Conservation (phyloP, 2,797 vertebrate species). For the Somateria mollissima region DNA sequence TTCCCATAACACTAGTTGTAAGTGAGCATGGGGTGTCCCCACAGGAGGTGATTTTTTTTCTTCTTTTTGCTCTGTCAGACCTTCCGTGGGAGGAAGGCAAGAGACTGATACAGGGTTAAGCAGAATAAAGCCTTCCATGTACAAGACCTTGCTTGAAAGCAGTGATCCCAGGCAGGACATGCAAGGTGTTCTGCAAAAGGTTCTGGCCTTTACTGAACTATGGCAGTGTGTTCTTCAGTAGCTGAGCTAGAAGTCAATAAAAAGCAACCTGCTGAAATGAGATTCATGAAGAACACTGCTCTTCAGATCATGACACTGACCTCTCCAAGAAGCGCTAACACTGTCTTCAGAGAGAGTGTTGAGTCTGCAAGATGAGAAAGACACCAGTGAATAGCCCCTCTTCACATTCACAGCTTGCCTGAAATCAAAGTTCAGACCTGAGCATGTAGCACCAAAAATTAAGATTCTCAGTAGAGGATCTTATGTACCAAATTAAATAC, state of each 20-base stretch:
- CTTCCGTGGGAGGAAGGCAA: neutral
- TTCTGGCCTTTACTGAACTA: slow-evolving; percentile 32
- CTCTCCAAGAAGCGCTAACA: neutral
- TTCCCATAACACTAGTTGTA: neutral
- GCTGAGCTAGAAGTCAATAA: neutral
- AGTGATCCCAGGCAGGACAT: neutral
- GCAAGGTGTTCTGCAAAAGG: neutral
- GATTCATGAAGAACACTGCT: slow-evolving; percentile 21
- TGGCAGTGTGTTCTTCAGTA: neutral
- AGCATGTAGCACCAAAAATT: rapidly evolving
- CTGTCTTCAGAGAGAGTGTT: neutral
- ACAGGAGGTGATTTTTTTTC: neutral
- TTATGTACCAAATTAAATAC: neutral
- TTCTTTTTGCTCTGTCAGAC: neutral
- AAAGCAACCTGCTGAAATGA: slow-evolving; percentile 45
- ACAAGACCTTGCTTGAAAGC: neutral
- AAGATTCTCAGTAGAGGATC: neutral
- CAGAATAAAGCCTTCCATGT: neutral
- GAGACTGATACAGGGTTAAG: neutral
- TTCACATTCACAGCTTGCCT: neutral
- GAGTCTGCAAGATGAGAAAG: neutral
- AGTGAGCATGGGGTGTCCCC: neutral
- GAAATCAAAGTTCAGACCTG: rapidly evolving
- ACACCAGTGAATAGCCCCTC: neutral
- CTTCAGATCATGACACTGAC: neutral